phyloP scores from a whole-genome alignment of 2,888 invertebrate genomes.

The Leptogaster cylindrica region DNA sequence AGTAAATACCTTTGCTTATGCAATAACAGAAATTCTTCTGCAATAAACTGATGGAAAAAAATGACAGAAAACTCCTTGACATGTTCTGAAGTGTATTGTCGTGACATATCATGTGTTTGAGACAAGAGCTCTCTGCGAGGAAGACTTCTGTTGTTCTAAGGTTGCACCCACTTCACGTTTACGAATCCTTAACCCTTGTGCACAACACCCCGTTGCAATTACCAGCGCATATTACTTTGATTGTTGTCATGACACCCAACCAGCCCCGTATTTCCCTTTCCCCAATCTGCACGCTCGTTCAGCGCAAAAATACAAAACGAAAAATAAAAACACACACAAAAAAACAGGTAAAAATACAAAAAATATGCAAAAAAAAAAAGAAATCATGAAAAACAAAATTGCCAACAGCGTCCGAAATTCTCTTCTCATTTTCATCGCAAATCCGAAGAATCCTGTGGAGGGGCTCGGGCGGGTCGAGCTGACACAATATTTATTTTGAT shows the following conservation, averaged over 20 bases:
- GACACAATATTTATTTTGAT: slow-evolving; percentile 43
- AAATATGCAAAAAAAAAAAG: slow-evolving; percentile 1
- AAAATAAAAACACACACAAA: background rate
- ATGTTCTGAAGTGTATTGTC: slow-evolving; percentile 38
- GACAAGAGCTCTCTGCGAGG: slow-evolving; percentile 21
- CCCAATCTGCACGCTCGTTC: background rate
- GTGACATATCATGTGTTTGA: slow-evolving; percentile 39
- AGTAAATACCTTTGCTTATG: too few species aligned
- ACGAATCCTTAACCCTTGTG: slow-evolving; percentile 38
- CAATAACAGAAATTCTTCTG: slow-evolving; percentile 29
- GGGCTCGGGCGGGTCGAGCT: slow-evolving; percentile 19
- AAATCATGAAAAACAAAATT: slow-evolving; percentile 26
- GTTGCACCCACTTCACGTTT: slow-evolving; percentile 39
- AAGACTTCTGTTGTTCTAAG: slow-evolving; percentile 37
- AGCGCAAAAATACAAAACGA: slow-evolving; percentile 21
- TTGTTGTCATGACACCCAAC: slow-evolving; percentile 11
- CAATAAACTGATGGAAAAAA: slow-evolving; percentile 36
- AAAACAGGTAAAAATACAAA: background rate
- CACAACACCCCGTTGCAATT: slow-evolving; percentile 32
- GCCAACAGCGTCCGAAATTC: slow-evolving; percentile 42
- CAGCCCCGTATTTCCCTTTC: background rate
- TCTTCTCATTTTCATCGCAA: slow-evolving; percentile 40
- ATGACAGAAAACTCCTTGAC: slow-evolving; percentile 39
- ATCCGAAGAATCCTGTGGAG: slow-evolving; percentile 32
- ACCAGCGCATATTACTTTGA: slow-evolving; percentile 37